Conservation (phyloP, 2,888 invertebrate genomes). For the Iselma pallidipennis region DNA sequence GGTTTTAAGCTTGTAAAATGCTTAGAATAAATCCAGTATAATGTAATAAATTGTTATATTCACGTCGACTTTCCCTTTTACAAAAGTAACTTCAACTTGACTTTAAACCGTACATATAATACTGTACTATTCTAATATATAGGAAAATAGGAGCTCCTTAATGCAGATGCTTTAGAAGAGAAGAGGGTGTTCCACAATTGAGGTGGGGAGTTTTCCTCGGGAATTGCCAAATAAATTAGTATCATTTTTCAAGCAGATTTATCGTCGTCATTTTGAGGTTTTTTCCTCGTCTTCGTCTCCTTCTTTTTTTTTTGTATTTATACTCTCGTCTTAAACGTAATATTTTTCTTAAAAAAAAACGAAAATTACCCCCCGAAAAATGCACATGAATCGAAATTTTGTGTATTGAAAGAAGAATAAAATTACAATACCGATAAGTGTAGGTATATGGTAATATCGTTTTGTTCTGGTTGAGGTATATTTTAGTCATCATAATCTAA, state of each 20-base stretch:
- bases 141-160: constrained; percentile 42
- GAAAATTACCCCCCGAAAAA: constrained; percentile 41
- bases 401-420: background rate
- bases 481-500: constrained; percentile 28
- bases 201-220: constrained; percentile 46
- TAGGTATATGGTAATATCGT: constrained; percentile 4
- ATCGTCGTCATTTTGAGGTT: constrained; percentile 49
- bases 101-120: constrained; percentile 33
- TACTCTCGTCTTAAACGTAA: constrained; percentile 17
- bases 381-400: constrained; percentile 9
- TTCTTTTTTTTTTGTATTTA: background rate
- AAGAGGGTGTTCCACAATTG: constrained; percentile 24
- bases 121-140: background rate
- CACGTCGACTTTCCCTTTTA: constrained; percentile 27
- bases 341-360: constrained; percentile 33
- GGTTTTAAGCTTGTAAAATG: constrained; percentile 6
- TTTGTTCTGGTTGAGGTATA: constrained; percentile 17
- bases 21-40: constrained; percentile 10
- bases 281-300: constrained; percentile 24
- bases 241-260: constrained; percentile 52
- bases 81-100: constrained; percentile 23
- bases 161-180: constrained; percentile 36
- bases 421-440: background rate
- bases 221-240: constrained; percentile 53
- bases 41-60: constrained; percentile 23